Percentiles rank a stretch among this genome's conserved stretches.
These are phyloP conservation scores for Drosophila asahinai DNA, from an alignment of 1,140 invertebrate genomes.

Conservation along the genomic window DNA sequence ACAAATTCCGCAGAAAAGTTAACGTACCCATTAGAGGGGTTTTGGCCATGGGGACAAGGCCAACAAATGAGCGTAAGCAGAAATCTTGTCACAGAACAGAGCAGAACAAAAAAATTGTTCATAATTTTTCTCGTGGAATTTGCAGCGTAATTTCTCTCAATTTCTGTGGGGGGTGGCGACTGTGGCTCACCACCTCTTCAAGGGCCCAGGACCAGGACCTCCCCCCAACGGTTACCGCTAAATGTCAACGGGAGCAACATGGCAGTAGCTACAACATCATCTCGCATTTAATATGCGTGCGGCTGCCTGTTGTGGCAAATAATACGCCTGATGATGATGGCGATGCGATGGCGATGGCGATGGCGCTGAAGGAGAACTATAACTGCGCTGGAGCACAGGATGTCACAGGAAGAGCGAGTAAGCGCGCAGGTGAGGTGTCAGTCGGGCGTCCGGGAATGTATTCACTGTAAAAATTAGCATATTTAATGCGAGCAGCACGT, in stretches of 20 bases:
- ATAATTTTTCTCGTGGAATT: conserved; percentile 76
- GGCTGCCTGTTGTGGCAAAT: conserved; percentile 70
- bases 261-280: conserved; percentile 61
- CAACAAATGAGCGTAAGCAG: conserved; percentile 73
- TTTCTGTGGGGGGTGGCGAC: conserved; percentile 34
- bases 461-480: conserved; percentile 83
- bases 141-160: conserved; percentile 80
- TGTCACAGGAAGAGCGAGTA: not conserved
- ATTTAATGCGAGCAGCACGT: conserved; percentile 82
- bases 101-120: conserved; percentile 55
- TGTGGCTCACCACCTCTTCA: conserved; percentile 5
- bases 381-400: conserved; percentile 20
- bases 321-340: conserved; percentile 72
- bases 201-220: conserved; percentile 14
- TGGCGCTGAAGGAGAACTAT: conserved; percentile 44
- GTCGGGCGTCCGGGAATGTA: conserved; percentile 64
- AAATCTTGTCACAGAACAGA: conserved; percentile 69
- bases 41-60: conserved; percentile 32
- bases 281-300: conserved; percentile 76
- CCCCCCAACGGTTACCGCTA: conserved; percentile 41
- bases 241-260: conserved; percentile 77
- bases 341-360: conserved; percentile 10
- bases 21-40: conserved; percentile 17
- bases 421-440: conserved; percentile 8
- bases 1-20: conserved; percentile 9